Percentiles rank a stretch among this genome's conserved stretches.
phyloP scores from a whole-genome alignment of 2,113 vertebrate genomes.

The Bucco capensis region DNA sequence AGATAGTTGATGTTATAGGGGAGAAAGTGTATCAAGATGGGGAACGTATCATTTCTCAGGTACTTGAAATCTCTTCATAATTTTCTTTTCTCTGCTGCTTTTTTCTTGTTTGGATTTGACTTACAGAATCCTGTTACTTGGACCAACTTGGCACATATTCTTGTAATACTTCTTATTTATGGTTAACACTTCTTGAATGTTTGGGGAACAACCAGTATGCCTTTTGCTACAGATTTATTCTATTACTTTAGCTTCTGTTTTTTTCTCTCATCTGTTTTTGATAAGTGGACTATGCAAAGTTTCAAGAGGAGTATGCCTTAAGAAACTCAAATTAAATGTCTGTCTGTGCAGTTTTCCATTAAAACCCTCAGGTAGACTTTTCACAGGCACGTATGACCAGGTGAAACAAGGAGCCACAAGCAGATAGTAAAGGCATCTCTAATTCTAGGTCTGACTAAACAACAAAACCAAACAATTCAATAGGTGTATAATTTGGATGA shows the following conservation, averaged over 20 bases:
- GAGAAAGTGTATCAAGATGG: conserved; percentile 87
- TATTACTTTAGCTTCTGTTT: background rate
- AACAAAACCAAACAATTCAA: background rate
- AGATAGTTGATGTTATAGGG: conserved; percentile 96
- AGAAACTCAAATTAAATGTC: background rate
- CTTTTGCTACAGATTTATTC: background rate
- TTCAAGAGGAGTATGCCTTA: background rate
- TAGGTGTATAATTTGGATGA: background rate
- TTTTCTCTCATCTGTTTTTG: background rate
- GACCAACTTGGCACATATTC: background rate
- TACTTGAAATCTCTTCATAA: conserved; percentile 29
- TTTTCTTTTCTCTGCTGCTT: background rate
- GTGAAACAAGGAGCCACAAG: background rate
- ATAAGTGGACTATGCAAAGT: background rate
- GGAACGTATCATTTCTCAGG: conserved; percentile 94
- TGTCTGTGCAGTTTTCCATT: background rate
- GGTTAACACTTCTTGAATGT: background rate
- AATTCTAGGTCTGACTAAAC: background rate
- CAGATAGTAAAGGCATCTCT: background rate
- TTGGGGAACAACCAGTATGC: background rate
- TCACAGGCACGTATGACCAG: background rate
- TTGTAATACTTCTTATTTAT: background rate
- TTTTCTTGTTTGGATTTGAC: background rate
- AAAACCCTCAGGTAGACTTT: background rate
- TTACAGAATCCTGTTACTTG: background rate